These are phyloP conservation scores for Bostrychus sinensis DNA, from an alignment of 2,113 vertebrate genomes.

Conservation along the genomic window DNA sequence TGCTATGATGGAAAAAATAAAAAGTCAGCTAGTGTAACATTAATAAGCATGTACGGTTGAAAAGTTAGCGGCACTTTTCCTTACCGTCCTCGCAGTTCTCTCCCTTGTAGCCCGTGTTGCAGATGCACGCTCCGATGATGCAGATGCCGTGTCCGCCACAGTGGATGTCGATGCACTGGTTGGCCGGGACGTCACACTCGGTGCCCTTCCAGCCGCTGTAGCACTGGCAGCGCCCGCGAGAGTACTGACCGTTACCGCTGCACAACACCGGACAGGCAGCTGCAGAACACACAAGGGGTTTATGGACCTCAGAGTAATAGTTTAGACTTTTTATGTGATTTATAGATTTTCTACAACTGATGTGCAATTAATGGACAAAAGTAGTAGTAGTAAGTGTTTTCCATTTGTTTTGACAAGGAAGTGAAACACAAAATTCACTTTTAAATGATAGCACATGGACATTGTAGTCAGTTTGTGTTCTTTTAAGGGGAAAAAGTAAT, in stretches of 20 bases:
- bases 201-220: conserved; percentile 98
- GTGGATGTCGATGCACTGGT: conserved; percentile 94
- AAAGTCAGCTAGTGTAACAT: too few species aligned
- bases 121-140: conserved; percentile 93
- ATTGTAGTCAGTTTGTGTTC: too few species aligned
- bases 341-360: too few species aligned
- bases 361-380: too few species aligned
- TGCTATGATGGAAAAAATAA: too few species aligned
- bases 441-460: too few species aligned
- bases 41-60: too few species aligned
- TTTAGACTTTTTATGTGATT: background rate
- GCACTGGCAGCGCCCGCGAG: conserved; percentile 95
- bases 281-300: conserved; percentile 53
- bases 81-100: conserved; percentile 98
- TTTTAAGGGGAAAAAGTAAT: too few species aligned
- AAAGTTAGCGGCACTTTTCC: background rate
- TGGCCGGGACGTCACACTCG: conserved; percentile 92
- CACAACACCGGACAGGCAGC: conserved; percentile 95
- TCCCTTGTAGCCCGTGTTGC: conserved; percentile 96
- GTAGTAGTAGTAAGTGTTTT: too few species aligned
- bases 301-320: too few species aligned
- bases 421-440: too few species aligned
- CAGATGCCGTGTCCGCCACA: conserved; percentile 95
- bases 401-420: too few species aligned
- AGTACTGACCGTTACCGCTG: conserved; percentile 96